These are phyloP conservation scores for Eulemur rufifrons DNA, from an alignment of 2,113 vertebrate genomes.

Conservation along the genomic window DNA sequence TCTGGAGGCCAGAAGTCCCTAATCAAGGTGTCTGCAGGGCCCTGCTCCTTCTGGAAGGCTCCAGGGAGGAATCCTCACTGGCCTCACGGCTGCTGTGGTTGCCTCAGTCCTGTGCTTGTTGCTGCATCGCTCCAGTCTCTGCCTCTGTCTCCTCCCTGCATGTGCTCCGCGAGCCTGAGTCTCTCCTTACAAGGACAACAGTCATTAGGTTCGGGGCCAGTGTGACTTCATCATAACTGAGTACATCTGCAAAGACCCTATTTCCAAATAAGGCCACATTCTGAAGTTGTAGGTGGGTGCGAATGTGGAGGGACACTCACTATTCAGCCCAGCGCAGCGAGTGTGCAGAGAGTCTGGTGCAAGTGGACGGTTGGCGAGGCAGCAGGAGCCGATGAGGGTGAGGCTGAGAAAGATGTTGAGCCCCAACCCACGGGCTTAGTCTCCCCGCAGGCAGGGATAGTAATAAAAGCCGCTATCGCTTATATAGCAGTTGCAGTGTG, in stretches of 20 bases:
- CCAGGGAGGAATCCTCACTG: neutral
- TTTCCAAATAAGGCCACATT: neutral
- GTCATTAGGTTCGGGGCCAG: neutral
- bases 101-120: neutral
- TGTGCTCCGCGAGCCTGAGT: neutral
- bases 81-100: neutral
- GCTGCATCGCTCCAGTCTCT: neutral
- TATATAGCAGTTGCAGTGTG: neutral
- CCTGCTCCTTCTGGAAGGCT: neutral
- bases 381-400: neutral
- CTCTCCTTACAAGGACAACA: neutral
- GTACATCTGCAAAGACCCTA: neutral
- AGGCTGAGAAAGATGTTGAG: neutral
- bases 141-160: neutral
- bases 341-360: neutral
- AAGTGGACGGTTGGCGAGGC: neutral
- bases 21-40: neutral
- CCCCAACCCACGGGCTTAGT: too few species aligned
- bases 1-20: neutral
- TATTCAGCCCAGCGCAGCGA: neutral
- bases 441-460: neutral
- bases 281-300: neutral
- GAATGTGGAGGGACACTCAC: neutral
- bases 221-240: neutral
- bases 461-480: neutral